Evolutionary conservation across 2,888 invertebrate genomes (phyloP).

Genomic region (Cheilosia grossa): DNA sequence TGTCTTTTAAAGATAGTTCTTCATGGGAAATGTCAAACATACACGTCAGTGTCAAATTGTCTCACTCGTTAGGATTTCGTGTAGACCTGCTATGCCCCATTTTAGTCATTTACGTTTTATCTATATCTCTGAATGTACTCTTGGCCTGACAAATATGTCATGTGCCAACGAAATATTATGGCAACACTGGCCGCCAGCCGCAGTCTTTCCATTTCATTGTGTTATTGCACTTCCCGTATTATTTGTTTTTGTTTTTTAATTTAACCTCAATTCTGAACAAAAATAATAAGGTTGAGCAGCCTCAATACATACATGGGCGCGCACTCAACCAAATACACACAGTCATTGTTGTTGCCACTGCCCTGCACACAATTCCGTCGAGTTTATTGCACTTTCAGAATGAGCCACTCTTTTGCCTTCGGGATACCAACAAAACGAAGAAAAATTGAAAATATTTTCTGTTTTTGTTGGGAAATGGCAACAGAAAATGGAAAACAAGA

Average conservation of each 20-base stretch:
- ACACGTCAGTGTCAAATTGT: no score
- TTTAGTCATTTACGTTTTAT: no score
- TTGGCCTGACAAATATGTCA: no score
- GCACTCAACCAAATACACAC: neutral
- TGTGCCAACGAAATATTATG: no score
- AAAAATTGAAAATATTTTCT: slow-evolving; percentile 33
- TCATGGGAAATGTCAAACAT: no score
- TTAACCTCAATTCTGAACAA: slow-evolving; percentile 56
- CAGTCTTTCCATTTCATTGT: slow-evolving; percentile 10
- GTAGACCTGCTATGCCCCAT: no score
- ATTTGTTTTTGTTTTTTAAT: slow-evolving; percentile 22
- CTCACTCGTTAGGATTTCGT: no score
- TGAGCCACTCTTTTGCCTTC: slow-evolving; percentile 53
- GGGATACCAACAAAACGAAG: slow-evolving; percentile 39
- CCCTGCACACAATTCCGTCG: slow-evolving; percentile 59
- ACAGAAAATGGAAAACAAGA: slow-evolving; percentile 17
- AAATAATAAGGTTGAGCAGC: slow-evolving; percentile 57
- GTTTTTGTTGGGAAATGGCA: slow-evolving; percentile 41
- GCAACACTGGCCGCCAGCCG: neutral
- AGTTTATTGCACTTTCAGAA: slow-evolving; percentile 68
- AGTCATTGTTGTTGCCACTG: slow-evolving; percentile 10
- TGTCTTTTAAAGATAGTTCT: no score
- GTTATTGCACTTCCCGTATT: slow-evolving; percentile 8
- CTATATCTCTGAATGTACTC: no score
- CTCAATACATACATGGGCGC: slow-evolving; percentile 10